Percentiles rank a stretch among this genome's conserved stretches.
Conservation (phyloP, 2,888 invertebrate genomes). For the Frankliniella fusca region DNA sequence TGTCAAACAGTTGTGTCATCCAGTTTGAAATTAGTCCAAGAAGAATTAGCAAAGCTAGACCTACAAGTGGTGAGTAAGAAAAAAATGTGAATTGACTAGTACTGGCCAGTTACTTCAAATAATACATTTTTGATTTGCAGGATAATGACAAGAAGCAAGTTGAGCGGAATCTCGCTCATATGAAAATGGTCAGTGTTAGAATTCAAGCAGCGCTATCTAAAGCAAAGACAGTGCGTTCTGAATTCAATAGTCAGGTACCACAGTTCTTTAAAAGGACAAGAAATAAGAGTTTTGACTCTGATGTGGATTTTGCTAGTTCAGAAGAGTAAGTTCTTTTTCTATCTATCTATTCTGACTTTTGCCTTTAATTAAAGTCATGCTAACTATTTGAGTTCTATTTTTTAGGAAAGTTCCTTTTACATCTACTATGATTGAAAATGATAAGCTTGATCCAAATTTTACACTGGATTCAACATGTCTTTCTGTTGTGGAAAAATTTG, state of each 20-base stretch:
- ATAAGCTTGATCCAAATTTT: not conserved
- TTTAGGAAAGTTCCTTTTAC: not conserved
- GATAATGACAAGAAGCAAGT: not conserved
- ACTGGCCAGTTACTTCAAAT: not conserved
- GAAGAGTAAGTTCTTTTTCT: not conserved
- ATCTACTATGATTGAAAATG: constrained; percentile 1
- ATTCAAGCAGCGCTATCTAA: not conserved
- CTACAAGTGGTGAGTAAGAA: not conserved
- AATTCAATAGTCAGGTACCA: not conserved
- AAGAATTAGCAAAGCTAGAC: not conserved
- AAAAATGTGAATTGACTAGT: not conserved
- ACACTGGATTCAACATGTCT: not conserved
- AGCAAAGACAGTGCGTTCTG: not conserved
- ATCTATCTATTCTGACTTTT: not conserved
- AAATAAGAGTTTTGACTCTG: not conserved
- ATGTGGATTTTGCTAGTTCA: not conserved
- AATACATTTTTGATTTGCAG: not conserved
- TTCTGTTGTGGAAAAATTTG: not conserved
- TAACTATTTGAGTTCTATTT: not conserved
- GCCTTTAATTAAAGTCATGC: not conserved
- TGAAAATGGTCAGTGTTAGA: not conserved
- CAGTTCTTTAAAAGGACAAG: not conserved
- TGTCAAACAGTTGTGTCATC: not conserved
- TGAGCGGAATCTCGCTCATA: not conserved
- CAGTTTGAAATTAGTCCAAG: not conserved